These are phyloP conservation scores for human DNA, from an alignment of 2,113 vertebrate genomes.

Conservation along the genomic window GRCh38 chr2:103234501-103235000, in stretches of 20 bases:
- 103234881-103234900: not conserved
- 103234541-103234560: not conserved
- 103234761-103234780: no score
- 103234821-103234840: not conserved
- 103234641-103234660: not conserved
- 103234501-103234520: not conserved
- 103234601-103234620: not conserved
- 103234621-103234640: not conserved
- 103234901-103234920: not conserved
- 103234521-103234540: not conserved
- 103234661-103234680: no score
- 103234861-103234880: not conserved
- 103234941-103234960: not conserved
- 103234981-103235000: not conserved
- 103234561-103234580: not conserved
- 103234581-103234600: accelerated
- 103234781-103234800: no score
- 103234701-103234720: no score
- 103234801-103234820: no score
- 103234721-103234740: no score
- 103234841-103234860: not conserved
- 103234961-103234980: not conserved
- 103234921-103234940: not conserved
- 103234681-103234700: no score
- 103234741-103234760: no score